These are phyloP conservation scores for Dasyornis broadbenti DNA, from an alignment of 2,113 vertebrate species.

Conservation along the genomic window DNA sequence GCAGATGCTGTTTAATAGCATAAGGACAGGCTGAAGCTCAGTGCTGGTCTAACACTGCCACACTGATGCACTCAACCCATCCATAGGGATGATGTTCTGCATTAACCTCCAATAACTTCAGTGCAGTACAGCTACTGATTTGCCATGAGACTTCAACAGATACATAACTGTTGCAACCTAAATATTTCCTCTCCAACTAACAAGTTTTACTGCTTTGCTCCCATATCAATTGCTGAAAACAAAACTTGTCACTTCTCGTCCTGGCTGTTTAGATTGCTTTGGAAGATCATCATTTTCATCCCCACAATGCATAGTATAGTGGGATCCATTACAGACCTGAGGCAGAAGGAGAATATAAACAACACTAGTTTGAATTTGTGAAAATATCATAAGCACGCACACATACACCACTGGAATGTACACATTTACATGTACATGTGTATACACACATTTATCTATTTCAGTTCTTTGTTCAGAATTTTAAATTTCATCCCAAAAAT, in stretches of 20 bases:
- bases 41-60: neutral
- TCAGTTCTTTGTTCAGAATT: neutral
- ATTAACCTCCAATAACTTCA: neutral
- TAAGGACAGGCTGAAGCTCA: neutral
- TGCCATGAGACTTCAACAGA: neutral
- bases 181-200: neutral
- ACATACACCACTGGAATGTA: accelerated
- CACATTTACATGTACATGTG: neutral
- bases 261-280: neutral
- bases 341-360: neutral
- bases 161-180: neutral
- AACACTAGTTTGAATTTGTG: neutral
- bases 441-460: neutral
- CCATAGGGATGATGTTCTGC: neutral
- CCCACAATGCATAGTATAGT: neutral
- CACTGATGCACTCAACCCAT: neutral
- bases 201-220: neutral
- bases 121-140: neutral
- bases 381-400: neutral
- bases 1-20: neutral
- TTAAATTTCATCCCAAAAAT: neutral
- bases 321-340: neutral
- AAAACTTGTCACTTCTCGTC: neutral
- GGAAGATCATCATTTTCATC: neutral
- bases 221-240: neutral